Percentiles rank a stretch among this genome's conserved stretches.
These are phyloP conservation scores for Aporophyla lueneburgensis DNA, from an alignment of 2,888 invertebrate species.

Conservation along the genomic window DNA sequence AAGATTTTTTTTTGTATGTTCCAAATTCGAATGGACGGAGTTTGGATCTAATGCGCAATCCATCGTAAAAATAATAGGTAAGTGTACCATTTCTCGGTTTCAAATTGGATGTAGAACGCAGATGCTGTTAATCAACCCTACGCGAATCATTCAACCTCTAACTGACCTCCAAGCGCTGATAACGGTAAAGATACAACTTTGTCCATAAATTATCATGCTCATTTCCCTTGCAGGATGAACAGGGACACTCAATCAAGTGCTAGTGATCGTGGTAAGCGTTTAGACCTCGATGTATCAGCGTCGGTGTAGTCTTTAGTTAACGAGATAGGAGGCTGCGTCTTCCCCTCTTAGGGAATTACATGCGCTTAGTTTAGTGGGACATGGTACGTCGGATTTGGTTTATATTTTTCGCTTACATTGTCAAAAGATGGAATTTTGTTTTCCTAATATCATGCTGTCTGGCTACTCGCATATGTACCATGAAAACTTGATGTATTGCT, in stretches of 20 bases:
- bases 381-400: neutral
- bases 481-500: neutral
- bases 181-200: conserved; percentile 42
- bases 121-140: neutral
- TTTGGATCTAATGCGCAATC: neutral
- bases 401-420: neutral
- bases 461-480: neutral
- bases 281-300: conserved; percentile 58
- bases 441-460: neutral
- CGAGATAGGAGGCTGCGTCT: conserved; percentile 39
- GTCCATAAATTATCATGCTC: conserved; percentile 49
- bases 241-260: conserved; percentile 56
- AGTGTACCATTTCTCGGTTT: neutral
- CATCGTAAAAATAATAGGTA: neutral
- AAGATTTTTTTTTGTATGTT: neutral
- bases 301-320: conserved; percentile 53
- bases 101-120: neutral
- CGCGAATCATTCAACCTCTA: neutral
- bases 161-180: conserved; percentile 30
- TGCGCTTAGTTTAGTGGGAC: conserved; percentile 20
- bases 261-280: conserved; percentile 51
- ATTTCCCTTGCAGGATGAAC: conserved; percentile 56
- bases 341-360: conserved; percentile 43
- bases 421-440: neutral
- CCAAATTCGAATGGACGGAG: neutral